Evolutionary conservation across 1,140 invertebrate genomes (phyloP), one percentile per base, ranked within the genome.

Genomic region (Ephestia elutella): DNA sequence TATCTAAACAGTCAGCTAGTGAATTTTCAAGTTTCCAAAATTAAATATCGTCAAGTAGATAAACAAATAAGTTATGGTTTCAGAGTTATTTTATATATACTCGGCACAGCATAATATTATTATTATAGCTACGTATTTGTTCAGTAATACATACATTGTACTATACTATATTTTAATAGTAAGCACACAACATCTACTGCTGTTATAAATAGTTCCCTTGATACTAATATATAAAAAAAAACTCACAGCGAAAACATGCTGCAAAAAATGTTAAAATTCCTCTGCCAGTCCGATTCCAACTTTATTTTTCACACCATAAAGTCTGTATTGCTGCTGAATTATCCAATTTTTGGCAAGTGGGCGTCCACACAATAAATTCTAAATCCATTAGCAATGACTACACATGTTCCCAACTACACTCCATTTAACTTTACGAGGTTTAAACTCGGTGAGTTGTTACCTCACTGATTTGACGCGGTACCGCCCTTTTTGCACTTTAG

Each of bases 341-440:
- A 15, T 44, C n/a, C 5, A 44, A 15, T 44, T 53, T n/a, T 62
- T 7, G 17, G 21, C 30, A 44, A 48, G 79, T 85, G 75, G 80
- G 84, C 71, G 84, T 75, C 59, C 62, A 74, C 78, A 68, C 68
- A 81, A 87, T 87, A 87, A 87, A 87, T 87, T 87, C 85, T 85
- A 85, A 86, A 86, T 82, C 83, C 85, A 87, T 87, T 87, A 86
- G 85, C 71, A 67, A 68, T 78, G 70, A 74, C 73, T 71, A 44
- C 85, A 87, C 82, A 85, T 86, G 85, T 82, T 85, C 63, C 83
- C 75, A 69, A 64, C 65, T 57, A 70, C 82, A 81, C 79, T 85
- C 78, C 85, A 87, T 87, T 87, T 84, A 86, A 86, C 79, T 75
- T 87, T 85, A 87, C 75, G 82, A 87, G 79, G 78, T 84, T 85